Conservation (phyloP, 2,888 invertebrate genomes). For the Agrotis ipsilon region DNA sequence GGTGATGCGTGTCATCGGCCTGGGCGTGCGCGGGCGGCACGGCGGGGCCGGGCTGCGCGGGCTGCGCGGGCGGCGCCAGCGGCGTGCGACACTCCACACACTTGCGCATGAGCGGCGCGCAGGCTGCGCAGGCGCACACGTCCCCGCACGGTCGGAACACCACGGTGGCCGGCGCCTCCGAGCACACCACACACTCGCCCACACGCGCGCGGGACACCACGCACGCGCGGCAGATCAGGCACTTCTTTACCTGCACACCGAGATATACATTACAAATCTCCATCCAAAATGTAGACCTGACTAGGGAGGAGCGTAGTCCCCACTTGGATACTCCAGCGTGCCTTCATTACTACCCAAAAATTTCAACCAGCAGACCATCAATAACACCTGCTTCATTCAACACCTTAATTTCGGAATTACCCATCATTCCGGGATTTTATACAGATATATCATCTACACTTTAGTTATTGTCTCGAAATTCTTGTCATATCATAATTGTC, state of each 20-base stretch:
- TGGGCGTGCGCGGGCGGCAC: slow-evolving; percentile 90
- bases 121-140: slow-evolving; percentile 96
- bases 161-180: slow-evolving; percentile 97
- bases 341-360: no score
- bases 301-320: no score
- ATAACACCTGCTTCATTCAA: no score
- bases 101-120: slow-evolving; percentile 98
- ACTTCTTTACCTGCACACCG: slow-evolving; percentile 95
- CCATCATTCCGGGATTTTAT: no score
- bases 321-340: no score
- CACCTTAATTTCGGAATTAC: no score
- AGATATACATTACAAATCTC: background rate
- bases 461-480: no score
- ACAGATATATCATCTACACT: no score
- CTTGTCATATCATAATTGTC: no score
- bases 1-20: slow-evolving; percentile 22
- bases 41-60: slow-evolving; percentile 34
- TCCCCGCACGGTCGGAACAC: slow-evolving; percentile 99
- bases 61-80: slow-evolving; percentile 85
- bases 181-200: slow-evolving; percentile 99
- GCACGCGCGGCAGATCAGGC: slow-evolving; percentile 95
- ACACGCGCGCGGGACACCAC: slow-evolving; percentile 90
- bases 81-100: slow-evolving; percentile 98
- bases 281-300: no score
- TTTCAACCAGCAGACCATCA: no score